Evolutionary conservation across 2,113 vertebrate genomes (phyloP).

Genomic region (Junco hyemalis): DNA sequence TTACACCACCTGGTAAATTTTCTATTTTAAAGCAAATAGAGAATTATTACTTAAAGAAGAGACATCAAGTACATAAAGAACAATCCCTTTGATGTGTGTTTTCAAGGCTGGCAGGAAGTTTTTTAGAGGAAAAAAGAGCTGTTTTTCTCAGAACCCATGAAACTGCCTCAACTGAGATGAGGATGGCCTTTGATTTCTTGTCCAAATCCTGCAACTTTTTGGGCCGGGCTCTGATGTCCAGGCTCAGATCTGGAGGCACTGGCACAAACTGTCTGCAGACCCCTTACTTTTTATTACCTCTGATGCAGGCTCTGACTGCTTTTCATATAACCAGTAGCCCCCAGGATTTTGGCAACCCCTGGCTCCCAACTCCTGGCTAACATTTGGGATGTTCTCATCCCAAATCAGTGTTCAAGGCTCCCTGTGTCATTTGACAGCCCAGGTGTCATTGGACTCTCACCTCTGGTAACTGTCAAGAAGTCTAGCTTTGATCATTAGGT

Average conservation of each 20-base stretch:
- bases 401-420: background rate
- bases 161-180: accelerated
- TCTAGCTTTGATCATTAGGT: background rate
- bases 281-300: accelerated
- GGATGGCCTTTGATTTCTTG: background rate
- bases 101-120: background rate
- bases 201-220: background rate
- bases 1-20: background rate
- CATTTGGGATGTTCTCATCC: accelerated
- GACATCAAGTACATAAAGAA: background rate
- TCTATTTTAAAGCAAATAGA: background rate
- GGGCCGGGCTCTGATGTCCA: background rate
- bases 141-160: background rate
- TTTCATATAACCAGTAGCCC: background rate
- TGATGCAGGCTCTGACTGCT: background rate
- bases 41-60: background rate
- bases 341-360: background rate
- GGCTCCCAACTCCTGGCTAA: background rate
- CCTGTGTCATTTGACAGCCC: background rate
- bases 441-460: background rate
- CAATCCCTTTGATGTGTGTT: background rate
- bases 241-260: background rate
- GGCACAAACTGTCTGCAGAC: background rate
- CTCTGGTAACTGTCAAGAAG: background rate
- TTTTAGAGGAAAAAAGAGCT: background rate